Evolutionary conservation across 2,888 invertebrate species (phyloP), one percentile per base, ranked within the genome.

Genomic region (Plebejus melissa): DNA sequence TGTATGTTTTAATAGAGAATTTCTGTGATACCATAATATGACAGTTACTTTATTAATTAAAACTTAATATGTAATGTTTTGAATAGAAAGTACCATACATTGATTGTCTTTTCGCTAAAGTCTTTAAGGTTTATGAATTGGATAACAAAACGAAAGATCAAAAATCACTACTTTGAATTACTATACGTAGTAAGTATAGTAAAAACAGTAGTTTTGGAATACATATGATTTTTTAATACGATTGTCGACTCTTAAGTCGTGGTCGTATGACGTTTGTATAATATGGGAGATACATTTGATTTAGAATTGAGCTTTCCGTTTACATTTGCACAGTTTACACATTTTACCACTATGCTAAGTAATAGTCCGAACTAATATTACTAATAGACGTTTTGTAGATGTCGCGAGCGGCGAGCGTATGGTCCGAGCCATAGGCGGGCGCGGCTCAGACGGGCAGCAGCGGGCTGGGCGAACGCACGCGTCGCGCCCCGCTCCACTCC

Each of bases 401-500:
- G 70, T 75, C 60, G 77, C 69, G 74, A 69, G 76, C 65, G 65
- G 74, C 57, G 41, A 57, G 22, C 32, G 69, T 28, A 50, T 32
- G 41, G 78, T 76, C 65, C 65, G 1, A 11, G 65, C 32, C 65
- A 65, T 32, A 16, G 80, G 38, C 75, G 79, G 78, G 76, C 76
- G 69, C 79, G 77, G 75, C 84, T 90, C 88, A 93, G 81, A 90
- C 87, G 81, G 90, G 87, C 87, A 92, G 90, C 83, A 92, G 89
- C 82, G 93, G 93, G 85, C 92, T 91, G 77, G 82, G 83, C 79
- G 82, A 91, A 80, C 90, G 89, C 86, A 88, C 87, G 82, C 90
- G 90, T 85, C 88, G 87, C 85, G 89, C 87, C 83, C 91, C 88
- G 94, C 94, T 94, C 86, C 90, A 86, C 87, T 90, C 91, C 94